Base-by-base conservation (phyloP, 2,797 vertebrate genomes). In the Huso huso region DNA sequence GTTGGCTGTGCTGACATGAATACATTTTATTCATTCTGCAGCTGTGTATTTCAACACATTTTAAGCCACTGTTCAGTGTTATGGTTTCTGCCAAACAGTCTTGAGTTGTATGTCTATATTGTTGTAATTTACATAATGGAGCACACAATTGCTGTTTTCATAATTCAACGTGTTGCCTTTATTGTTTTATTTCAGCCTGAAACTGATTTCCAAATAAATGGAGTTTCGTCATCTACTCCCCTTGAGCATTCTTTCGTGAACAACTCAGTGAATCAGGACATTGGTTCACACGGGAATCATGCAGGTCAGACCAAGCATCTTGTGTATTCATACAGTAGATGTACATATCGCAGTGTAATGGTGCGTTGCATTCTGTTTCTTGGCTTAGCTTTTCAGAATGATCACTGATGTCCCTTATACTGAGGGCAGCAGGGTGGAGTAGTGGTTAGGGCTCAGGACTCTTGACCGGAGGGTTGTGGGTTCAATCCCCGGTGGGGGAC, bases 201-300 rank as follows among this genome's bases (percentile, higher is more conserved):
- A 66, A 82, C 90, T 1, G 93, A 97, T 75, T 81, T 87, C 2
- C 87, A 85, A 66, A 76, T 96, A 75, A 98, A 98, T 0, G 94
- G 94, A 0, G 69, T 93, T 65, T 92, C 93, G 13, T 90, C 92
- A 1, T 92, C 90, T 65, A 73, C 87, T 37, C 86, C 87, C 0
- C 84, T 87, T 13, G 84, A 88, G 72, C 86, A 82, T 66, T 82
- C 89, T 8, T 67, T 82, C 10, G 73, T 84, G 0, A 18, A 75
- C 73, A 88, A 83, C 73, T 61, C 82, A 0, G 78, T 86, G 0
- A 91, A 86, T 72, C 90, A 90, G 53, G 92, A 94, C 61, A 62
- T 75, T 51, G 83, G 82, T 70, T 84, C 85, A 23, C 91, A 89
- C 73, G 77, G 84, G 62, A 92, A 92, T 74, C 90, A 89, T 69